A percentile compares a stretch with the other conserved stretches of the same genome.
phyloP scores from a whole-genome alignment of 1,140 invertebrate species.

The Meloidogyne exigua region DNA sequence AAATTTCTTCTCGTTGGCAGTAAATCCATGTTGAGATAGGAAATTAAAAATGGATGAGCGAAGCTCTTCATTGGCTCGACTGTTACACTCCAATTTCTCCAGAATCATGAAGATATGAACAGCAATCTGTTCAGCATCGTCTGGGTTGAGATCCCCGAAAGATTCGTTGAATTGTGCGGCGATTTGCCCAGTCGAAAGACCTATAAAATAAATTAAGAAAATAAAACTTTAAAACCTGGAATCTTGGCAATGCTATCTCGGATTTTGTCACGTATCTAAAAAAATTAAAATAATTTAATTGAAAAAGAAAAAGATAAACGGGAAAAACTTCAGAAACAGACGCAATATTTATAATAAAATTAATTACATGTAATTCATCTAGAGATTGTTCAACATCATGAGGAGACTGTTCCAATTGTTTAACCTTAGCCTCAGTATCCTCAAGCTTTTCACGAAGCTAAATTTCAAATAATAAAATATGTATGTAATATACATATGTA shows the following conservation, averaged over 20 bases:
- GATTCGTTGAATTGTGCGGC: not conserved
- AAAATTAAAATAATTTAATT: slow-evolving; percentile 4
- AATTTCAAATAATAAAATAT: not conserved
- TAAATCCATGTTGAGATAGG: slow-evolving; percentile 8
- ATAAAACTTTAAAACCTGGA: not conserved
- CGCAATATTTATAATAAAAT: too few relatives aligned
- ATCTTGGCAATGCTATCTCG: not conserved
- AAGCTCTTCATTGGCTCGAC: not conserved
- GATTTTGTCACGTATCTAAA: slow-evolving; percentile 7
- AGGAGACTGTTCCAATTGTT: not conserved
- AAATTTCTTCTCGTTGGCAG: slow-evolving; percentile 5
- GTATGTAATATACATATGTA: not conserved
- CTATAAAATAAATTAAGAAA: not conserved
- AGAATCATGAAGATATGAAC: slow-evolving; percentile 19
- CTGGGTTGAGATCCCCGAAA: not conserved
- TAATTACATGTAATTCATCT: not conserved
- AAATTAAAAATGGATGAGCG: slow-evolving; percentile 12
- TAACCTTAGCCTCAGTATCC: slow-evolving; percentile 2
- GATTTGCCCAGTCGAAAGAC: not conserved
- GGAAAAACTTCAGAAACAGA: too few relatives aligned
- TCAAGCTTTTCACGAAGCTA: slow-evolving; percentile 18
- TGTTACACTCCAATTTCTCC: slow-evolving; percentile 13
- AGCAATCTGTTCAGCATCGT: slow-evolving; percentile 21
- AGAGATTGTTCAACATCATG: not conserved
- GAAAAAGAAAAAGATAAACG: too few relatives aligned